Evolutionary conservation across 1,140 invertebrate species (phyloP).

Genomic region (Aphis gossypii): DNA sequence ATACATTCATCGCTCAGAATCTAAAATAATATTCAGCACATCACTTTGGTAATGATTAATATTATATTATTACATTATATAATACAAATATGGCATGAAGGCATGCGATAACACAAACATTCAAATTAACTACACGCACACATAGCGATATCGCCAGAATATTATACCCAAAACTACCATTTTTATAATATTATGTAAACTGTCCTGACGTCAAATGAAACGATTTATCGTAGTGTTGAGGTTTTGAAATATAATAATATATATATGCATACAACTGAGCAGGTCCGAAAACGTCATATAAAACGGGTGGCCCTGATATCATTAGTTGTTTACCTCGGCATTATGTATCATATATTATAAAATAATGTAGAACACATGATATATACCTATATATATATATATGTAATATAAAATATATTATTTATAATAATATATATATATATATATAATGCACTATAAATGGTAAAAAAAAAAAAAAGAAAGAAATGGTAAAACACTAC

Average conservation of each 20-base stretch:
- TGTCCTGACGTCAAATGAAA: neutral
- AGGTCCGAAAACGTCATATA: neutral
- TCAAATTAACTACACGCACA: neutral
- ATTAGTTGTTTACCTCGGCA: neutral
- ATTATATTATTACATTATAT: neutral
- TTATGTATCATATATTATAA: neutral
- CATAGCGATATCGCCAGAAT: neutral
- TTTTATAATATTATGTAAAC: neutral
- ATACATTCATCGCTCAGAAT: no score
- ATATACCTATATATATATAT: neutral
- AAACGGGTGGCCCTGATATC: neutral
- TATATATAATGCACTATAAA: neutral
- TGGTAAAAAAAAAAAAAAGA: neutral
- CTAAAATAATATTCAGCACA: neutral
- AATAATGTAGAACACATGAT: neutral
- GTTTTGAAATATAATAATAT: neutral
- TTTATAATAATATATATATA: no score
- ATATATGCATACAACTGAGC: neutral
- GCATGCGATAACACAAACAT: no score
- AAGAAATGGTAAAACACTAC: neutral
- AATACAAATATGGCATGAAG: no score
- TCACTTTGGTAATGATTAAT: neutral
- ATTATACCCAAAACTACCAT: neutral
- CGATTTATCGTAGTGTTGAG: neutral
- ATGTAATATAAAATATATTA: no score